These are phyloP conservation scores for Pogonophryne albipinna DNA, from an alignment of 2,797 vertebrate species.

Conservation along the genomic window DNA sequence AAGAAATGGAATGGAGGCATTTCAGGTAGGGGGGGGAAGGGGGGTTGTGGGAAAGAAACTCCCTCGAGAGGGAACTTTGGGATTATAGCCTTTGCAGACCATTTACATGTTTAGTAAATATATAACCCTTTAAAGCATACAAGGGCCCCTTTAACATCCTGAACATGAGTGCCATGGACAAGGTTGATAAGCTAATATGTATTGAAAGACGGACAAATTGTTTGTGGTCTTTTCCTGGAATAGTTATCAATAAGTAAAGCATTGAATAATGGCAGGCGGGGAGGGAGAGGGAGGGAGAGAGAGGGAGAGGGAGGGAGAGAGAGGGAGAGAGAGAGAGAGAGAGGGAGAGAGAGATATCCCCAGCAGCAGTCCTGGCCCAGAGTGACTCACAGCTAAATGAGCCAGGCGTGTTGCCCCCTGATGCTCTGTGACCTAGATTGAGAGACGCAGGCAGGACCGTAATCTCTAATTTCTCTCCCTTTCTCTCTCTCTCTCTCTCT, in stretches of 20 bases:
- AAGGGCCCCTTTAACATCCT: too few species aligned
- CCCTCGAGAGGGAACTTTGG: too few species aligned
- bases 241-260: constrained; percentile 4
- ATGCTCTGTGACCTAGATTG: constrained; percentile 87
- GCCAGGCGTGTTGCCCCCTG: constrained; percentile 79
- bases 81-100: too few species aligned
- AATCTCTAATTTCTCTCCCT: constrained; percentile 76
- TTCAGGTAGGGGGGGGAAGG: too few species aligned
- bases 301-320: constrained; percentile 22
- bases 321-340: constrained; percentile 6
- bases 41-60: too few species aligned
- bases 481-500: constrained; percentile 42
- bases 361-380: constrained; percentile 66
- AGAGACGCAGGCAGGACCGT: constrained; percentile 69
- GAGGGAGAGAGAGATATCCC: constrained; percentile 53
- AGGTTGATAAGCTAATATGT: background rate
- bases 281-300: constrained; percentile 8
- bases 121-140: too few species aligned
- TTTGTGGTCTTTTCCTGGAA: background rate
- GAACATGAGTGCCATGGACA: background rate
- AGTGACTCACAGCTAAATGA: constrained; percentile 82
- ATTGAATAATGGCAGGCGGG: background rate
- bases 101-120: too few species aligned
- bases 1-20: too few species aligned
- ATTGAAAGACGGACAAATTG: background rate